Percentiles rank a stretch among this genome's conserved stretches.
Conservation (phyloP, 2,888 invertebrate species). For the Pegoplata infirma region DNA sequence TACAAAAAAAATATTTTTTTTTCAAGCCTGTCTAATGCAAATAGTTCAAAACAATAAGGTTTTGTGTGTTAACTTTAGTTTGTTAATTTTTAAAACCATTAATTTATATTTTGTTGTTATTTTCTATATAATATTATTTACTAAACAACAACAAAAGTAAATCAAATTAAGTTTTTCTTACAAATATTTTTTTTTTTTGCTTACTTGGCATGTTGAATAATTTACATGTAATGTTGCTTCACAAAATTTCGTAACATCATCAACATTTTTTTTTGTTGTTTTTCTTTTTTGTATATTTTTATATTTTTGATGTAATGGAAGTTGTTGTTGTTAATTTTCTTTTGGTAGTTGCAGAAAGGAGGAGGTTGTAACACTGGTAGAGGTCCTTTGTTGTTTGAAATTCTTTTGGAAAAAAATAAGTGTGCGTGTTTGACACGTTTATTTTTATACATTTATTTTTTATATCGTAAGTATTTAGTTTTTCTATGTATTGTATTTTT, state of each 20-base stretch:
- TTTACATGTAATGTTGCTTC: neutral
- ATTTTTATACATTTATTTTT: slow-evolving; percentile 25
- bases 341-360: too few species aligned
- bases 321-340: too few species aligned
- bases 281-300: too few species aligned
- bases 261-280: neutral
- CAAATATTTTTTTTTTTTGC: too few species aligned
- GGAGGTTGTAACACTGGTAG: too few species aligned
- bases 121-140: too few species aligned
- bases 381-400: neutral
- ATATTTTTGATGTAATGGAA: neutral
- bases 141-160: neutral
- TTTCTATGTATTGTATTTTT: slow-evolving; percentile 4
- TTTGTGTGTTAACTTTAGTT: neutral
- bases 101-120: neutral
- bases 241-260: slow-evolving; percentile 9
- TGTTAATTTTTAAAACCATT: neutral
- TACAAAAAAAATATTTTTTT: too few species aligned
- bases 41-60: too few species aligned
- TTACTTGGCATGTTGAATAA: slow-evolving; percentile 1
- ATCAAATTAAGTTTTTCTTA: neutral
- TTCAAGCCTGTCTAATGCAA: too few species aligned
- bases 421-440: slow-evolving; percentile 51
- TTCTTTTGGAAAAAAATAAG: slow-evolving; percentile 8
- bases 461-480: neutral